phyloP scores from a whole-genome alignment of 2,113 vertebrate genomes.

The Aramus guarauna region DNA sequence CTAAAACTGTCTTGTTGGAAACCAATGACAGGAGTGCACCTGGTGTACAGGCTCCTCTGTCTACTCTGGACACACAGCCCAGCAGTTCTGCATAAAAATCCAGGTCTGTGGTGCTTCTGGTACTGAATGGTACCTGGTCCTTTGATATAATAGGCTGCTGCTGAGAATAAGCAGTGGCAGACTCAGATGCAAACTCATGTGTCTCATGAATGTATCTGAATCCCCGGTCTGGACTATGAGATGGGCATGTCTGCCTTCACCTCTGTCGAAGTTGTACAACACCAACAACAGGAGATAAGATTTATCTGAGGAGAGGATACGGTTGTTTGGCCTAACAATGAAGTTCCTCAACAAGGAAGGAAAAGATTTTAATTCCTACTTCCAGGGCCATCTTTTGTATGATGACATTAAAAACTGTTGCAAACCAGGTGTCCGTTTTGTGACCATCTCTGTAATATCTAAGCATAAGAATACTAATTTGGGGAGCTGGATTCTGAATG shows the following conservation, averaged over 20 bases:
- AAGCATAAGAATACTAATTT: neutral
- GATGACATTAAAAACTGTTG: neutral
- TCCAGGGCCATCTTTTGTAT: neutral
- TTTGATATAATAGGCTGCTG: neutral
- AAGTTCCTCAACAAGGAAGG: neutral
- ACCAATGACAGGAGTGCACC: neutral
- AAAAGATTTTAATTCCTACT: neutral
- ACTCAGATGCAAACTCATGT: neutral
- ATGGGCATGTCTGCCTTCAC: neutral
- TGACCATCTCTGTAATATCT: neutral
- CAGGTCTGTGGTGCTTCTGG: neutral
- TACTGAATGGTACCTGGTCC: neutral
- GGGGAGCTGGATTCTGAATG: neutral
- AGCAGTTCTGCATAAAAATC: neutral
- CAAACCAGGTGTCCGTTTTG: neutral
- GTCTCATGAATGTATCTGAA: neutral
- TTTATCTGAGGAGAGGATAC: neutral
- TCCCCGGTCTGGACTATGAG: neutral
- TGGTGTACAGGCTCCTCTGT: neutral
- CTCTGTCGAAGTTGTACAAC: neutral
- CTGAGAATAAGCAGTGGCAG: neutral
- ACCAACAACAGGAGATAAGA: neutral
- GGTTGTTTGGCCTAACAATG: neutral
- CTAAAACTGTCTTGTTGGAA: neutral
- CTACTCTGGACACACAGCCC: neutral